These are phyloP conservation scores for Pomatorhinus ruficollis DNA, from an alignment of 2,113 vertebrate species.

Conservation along the genomic window DNA sequence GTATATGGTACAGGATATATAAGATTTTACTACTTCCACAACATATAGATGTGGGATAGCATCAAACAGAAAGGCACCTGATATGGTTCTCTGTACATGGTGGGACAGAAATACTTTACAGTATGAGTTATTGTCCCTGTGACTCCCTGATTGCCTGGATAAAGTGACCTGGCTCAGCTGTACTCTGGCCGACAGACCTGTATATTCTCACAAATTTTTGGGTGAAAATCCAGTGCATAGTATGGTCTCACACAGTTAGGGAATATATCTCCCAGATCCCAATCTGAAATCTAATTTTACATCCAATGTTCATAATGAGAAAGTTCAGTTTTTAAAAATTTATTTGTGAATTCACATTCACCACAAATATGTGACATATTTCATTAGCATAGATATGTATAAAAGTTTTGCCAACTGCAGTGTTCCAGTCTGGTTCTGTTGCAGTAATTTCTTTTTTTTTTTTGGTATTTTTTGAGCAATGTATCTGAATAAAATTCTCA, in stretches of 20 bases:
- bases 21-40: not conserved
- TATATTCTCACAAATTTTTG: not conserved
- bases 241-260: not conserved
- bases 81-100: not conserved
- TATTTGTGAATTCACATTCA: not conserved
- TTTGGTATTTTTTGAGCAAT: not conserved
- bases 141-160: not conserved
- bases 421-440: not conserved
- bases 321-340: not conserved
- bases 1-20: not conserved
- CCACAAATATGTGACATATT: not conserved
- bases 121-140: accelerated
- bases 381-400: not conserved
- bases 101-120: not conserved
- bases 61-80: not conserved
- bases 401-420: not conserved
- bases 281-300: not conserved
- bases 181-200: not conserved
- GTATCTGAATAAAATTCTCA: not conserved
- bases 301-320: not conserved
- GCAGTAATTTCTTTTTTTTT: not conserved
- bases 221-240: not conserved
- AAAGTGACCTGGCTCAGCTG: not conserved
- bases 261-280: not conserved
- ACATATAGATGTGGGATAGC: not conserved